Evolutionary conservation across 2,113 vertebrate genomes (phyloP), one percentile per base, ranked within the genome.

Genomic region (Apodemus speciosus): DNA sequence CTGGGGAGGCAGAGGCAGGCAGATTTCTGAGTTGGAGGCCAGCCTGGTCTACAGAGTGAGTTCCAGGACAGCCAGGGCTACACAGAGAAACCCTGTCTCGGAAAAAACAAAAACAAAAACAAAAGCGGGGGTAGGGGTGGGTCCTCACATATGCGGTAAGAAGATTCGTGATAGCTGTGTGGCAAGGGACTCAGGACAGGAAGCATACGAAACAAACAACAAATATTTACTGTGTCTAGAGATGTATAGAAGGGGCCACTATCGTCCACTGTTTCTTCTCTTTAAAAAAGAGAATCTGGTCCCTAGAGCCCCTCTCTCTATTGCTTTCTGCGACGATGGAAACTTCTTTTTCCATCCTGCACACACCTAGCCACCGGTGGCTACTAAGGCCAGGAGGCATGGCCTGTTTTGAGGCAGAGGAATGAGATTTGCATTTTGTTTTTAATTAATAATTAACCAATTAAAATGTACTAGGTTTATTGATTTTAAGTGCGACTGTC

Each of bases 291-390:
- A 43, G 38, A 40, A n/a, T 51, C 16, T 15, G 2, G 4, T 64
- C 6, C 32, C 58, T 14, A 46, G 76, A 84, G 27, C 40, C 30
- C 35, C 53, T 79, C 64, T 66, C 1, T 35, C 35, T 18, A 16
- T 15, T 32, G 43, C 15, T 43, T 38, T 77, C 73, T 83, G 46
- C 14, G 8, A 14, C 4, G 27, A 49, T 58, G 76, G 18, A 62
- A n/a, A 43, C 11, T 10, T 7, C 71, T 51, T 4, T 16, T 0
- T 25, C 32, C 35, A 3, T 40, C 53, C 56, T 21, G 11, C 10
- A 9, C 1, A 1, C 0, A 13, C 7, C 25, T 23, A 20, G 43
- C 53, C 46, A n/a, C 13, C 60, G 56, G 25, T 32, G 38, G 7
- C 51, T 25, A 23, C 53, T 27, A 38, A 20, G 73, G 38, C 49